Base-by-base conservation (phyloP, 2,888 invertebrate species). In the Slavum lentiscoides region DNA sequence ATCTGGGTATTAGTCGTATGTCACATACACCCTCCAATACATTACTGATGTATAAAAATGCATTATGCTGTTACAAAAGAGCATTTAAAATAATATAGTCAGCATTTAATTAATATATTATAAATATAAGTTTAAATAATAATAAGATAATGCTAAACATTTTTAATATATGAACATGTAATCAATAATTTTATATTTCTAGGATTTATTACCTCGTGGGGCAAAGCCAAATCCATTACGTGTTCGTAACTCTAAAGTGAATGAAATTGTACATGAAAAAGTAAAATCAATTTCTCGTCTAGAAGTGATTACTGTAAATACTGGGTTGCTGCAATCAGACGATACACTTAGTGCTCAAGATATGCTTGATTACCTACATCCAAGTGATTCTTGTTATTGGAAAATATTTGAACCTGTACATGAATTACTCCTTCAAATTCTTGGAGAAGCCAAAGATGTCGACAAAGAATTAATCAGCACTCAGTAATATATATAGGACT, bases 351-450 rank as follows among this genome's bases (percentile, higher is more conserved):
- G 93, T 86, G 94, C 94, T 85, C 92, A 92, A 85, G 96, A 96
- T 86, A 94, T 97, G 94, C 92, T 94, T 86, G 96, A 97, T 87
- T 97, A 95, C 87, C 90, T 96, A 73, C 92, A 95, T 85, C 89
- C 95, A 82, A 95, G 95, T 2, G 93, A 93, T 87, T 90, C 92
- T 73, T 96, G 96, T 76, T 94, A 94, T 87, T 90, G 91, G 85
- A 95, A 95, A 87, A 92, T 93, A 15, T 94, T 95, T 87, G 94
- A 94, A 87, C 93, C 94, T 30, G 91, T 95, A 73, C 91, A 93
- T 86, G 94, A 94, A 87, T 88, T 94, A 83, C 88, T 94, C 30
- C 89, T 91, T 83, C 94, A 94, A 87, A 89, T 94, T 84, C 88
- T 94, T 76, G 90, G 89, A 84, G 94, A 93, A 87, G 92, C 91